A percentile compares a stretch with the other conserved stretches of the same genome.
Conservation (phyloP, 2,113 vertebrate genomes). For the Capreolus pygargus region DNA sequence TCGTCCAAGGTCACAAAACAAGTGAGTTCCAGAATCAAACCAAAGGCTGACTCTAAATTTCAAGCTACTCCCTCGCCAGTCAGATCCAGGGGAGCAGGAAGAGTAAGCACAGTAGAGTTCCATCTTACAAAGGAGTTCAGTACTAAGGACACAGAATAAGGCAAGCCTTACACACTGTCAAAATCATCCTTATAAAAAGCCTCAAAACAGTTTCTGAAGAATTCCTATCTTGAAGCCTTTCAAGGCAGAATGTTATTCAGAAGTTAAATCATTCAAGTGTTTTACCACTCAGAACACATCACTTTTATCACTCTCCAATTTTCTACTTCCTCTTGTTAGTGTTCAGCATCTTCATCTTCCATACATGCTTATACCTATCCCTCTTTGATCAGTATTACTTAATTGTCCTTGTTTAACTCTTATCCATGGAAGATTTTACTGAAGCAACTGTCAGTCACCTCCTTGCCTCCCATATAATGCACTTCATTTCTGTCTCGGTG, state of each 20-base stretch:
- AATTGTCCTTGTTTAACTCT: slow-evolving; percentile 15
- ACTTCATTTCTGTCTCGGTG: neutral
- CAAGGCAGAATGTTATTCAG: neutral
- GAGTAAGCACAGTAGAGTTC: neutral
- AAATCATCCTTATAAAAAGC: slow-evolving; percentile 6
- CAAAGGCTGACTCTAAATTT: neutral
- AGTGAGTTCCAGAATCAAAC: neutral
- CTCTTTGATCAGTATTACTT: slow-evolving; percentile 11
- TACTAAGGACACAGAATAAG: neutral
- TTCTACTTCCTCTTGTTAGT: neutral
- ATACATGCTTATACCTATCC: neutral
- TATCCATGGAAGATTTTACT: neutral
- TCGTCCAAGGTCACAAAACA: slow-evolving; percentile 8
- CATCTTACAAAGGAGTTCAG: neutral
- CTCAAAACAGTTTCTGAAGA: slow-evolving; percentile 14
- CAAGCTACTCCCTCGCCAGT: neutral
- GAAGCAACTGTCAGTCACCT: neutral
- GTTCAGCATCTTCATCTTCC: neutral
- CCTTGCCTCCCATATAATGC: neutral
- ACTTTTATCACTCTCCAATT: neutral
- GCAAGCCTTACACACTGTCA: neutral
- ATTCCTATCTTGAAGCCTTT: slow-evolving; percentile 10
- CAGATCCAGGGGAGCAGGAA: neutral
- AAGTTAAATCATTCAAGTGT: neutral
- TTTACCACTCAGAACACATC: neutral